These are phyloP conservation scores for Coreoperca whiteheadi DNA, from an alignment of 2,113 vertebrate genomes.

Conservation along the genomic window DNA sequence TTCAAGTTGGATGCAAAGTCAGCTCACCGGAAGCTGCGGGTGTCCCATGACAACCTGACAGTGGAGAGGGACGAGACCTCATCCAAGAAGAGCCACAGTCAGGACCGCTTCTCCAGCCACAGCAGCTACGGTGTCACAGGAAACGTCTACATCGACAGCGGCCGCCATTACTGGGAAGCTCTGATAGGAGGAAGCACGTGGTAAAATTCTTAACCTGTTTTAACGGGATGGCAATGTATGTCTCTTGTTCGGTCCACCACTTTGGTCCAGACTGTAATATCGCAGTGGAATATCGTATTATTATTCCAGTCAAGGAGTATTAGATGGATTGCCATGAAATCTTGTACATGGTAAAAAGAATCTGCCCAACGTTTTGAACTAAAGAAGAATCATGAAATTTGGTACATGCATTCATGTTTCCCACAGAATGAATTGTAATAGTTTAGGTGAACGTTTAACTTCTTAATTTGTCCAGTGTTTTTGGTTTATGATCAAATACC, in stretches of 20 bases:
- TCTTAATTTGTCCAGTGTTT: too few species aligned
- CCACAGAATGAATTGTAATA: too few species aligned
- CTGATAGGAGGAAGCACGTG: constrained; percentile 97
- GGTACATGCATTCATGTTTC: neutral
- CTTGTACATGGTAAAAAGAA: neutral
- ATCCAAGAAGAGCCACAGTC: constrained; percentile 96
- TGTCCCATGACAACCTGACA: constrained; percentile 96
- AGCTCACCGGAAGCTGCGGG: constrained; percentile 94
- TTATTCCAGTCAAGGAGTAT: neutral
- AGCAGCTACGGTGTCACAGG: constrained; percentile 95
- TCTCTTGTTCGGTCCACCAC: too few species aligned
- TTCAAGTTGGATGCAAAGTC: constrained; percentile 98
- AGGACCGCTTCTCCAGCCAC: constrained; percentile 95
- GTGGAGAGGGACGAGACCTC: constrained; percentile 96
- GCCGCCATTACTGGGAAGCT: constrained; percentile 98
- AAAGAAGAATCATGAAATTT: neutral
- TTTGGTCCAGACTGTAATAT: neutral
- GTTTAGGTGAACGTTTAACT: too few species aligned
- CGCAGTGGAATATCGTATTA: neutral
- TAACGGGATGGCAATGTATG: neutral
- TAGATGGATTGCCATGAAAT: neutral
- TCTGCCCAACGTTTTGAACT: neutral
- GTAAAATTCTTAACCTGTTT: constrained; percentile 79
- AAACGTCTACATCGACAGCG: constrained; percentile 98
- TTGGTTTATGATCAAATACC: too few species aligned